Base-by-base conservation (phyloP, 1,140 invertebrate species). In the Portunus trituberculatus region DNA sequence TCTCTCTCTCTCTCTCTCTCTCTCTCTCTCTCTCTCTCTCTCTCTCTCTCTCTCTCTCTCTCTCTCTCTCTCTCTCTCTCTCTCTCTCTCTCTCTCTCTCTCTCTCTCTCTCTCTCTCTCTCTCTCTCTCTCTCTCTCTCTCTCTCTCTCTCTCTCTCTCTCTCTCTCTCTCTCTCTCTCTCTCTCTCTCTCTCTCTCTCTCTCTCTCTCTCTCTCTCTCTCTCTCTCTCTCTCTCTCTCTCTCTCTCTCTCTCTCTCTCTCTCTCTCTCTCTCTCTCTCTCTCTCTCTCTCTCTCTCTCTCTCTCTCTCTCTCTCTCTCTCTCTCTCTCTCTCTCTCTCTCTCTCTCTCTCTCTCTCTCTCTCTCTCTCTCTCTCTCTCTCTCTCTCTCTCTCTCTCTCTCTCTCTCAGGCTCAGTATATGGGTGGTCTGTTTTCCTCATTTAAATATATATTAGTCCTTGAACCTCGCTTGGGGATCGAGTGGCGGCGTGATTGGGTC, bases 371-470 rank as follows among this genome's bases (percentile, higher is more conserved):
- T 39, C 39, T 39, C 39, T 39, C 39, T 39, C 39, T 39, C 39
- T 39, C 39, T 39, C 39, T 39, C 39, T 39, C 39, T 76, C 67
- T 76, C 67, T 76, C 67, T 76, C 67, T 76, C 67, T 76, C 67
- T 76, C 67, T 76, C 67, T 76, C 67, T 39, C 39, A 39, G 39
- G 39, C 39, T 39, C 39, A 39, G 39, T 39, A 7, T 76, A 76
- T 76, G 67, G 39, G 20, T 8, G 20, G 20, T n/a, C 2, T n/a
- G 67, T n/a, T 76, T 76, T 76, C 67, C 67, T 76, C 67, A 76
- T 76, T 76, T 76, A 76, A 76, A 76, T 76, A 76, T 76, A 76
- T 76, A 76, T 76, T 76, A 76, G 67, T 76, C 67, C n/a, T 25
- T 25, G 67, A 76, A 25, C 67, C 67, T n/a, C 12, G 6, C 8